Evolutionary conservation across 2,888 invertebrate species (phyloP), one percentile per base, ranked within the genome.

Genomic region (Doris montereyensis): DNA sequence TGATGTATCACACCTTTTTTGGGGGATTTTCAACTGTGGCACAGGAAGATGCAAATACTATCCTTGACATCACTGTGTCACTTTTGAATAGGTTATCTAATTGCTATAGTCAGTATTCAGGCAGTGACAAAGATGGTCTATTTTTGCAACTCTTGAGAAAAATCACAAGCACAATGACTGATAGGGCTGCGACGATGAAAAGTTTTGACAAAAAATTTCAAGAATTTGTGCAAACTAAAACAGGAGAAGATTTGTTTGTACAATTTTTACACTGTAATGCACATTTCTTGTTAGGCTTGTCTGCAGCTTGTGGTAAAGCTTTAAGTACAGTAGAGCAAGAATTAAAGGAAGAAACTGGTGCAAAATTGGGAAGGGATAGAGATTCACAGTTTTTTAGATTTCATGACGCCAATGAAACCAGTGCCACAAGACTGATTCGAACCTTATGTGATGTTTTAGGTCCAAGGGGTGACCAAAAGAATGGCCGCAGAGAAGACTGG

Each of bases 221-320:
- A 60, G 41, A 65, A 8, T 32, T 65, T 35, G 8, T 76, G 5
- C n/a, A 4, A 8, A 10, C 58, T 17, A 65, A 76, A 28, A 26
- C 30, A 2, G 65, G 75, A 32, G 8, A 62, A 24, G 34, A 76
- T 1, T 5, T 35, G 2, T 24, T 26, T 24, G n/a, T 76, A 35
- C 41, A 32, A 24, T 76, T 76, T 52, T 57, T 76, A 30, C 5
- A 68, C 17, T 76, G 76, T 26, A 76, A 76, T 76, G 76, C 76
- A 10, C 76, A 76, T 28, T 76, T 52, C 24, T 57, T 76, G 21
- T 26, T 76, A 17, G 76, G 76, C n/a, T 1, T 76, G 10, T 52
- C 28, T n/a, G n/a, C 2, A n/a, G 4, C 67, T 17, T 41, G 67
- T 41, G 57, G 28, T 17, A 57, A 68, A 17, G 76, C 68, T 17